These are phyloP conservation scores for Theonella swinhoei DNA, from an alignment of 37 sponge, comb jelly and placozoan species.

Conservation along the genomic window DNA sequence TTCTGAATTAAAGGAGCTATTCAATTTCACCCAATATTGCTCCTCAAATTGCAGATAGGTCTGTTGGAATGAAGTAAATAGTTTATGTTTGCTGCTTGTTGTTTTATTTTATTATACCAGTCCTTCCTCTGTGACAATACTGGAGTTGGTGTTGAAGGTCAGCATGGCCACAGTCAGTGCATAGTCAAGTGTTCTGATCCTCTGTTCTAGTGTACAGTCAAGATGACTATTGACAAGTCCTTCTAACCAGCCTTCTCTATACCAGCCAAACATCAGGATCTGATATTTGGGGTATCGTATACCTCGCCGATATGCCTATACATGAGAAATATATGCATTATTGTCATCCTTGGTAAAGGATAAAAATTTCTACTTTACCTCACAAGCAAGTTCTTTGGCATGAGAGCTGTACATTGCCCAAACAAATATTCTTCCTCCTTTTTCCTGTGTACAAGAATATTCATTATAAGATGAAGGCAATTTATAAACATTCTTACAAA, in stretches of 20 bases:
- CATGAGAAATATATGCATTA: too few relatives aligned
- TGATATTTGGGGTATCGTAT: background rate
- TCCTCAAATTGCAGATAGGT: too few relatives aligned
- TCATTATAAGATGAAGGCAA: too few relatives aligned
- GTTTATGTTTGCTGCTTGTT: too few relatives aligned
- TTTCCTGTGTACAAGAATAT: slow-evolving; percentile 6
- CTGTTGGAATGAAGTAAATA: too few relatives aligned
- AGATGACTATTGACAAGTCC: background rate
- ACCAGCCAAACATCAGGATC: background rate
- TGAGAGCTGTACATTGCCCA: slow-evolving; percentile 8
- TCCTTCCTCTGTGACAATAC: too few relatives aligned
- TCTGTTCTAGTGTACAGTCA: background rate
- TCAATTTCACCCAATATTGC: too few relatives aligned
- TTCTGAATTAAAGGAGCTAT: too few relatives aligned
- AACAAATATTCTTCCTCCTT: slow-evolving; percentile 8
- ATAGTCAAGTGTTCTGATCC: background rate
- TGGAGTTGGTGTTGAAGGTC: too few relatives aligned
- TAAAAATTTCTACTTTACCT: too few relatives aligned
- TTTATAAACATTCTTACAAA: slow-evolving; percentile 53
- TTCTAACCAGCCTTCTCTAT: background rate
- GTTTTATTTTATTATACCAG: too few relatives aligned
- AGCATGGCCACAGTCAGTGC: background rate
- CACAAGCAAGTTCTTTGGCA: slow-evolving; percentile 35
- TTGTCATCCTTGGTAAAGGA: too few relatives aligned
- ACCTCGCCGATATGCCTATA: background rate